These are phyloP conservation scores for Dicyrtomina minuta DNA, from an alignment of 2,888 invertebrate species.

Conservation along the genomic window DNA sequence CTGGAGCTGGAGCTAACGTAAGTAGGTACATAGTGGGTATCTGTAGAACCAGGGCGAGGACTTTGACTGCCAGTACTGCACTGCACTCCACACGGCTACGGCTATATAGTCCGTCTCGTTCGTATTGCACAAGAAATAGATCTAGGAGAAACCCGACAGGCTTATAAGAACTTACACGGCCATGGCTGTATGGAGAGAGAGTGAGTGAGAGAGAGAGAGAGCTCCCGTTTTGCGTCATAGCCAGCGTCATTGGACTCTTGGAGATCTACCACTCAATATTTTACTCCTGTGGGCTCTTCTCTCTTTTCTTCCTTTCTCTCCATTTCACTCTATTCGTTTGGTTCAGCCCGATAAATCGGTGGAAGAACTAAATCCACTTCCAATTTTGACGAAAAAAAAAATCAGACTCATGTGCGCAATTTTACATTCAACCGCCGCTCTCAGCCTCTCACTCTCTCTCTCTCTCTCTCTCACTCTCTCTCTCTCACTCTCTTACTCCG, in stretches of 20 bases:
- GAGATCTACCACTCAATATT: conserved; percentile 34
- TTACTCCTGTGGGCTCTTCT: conserved; percentile 21
- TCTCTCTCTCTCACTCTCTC: conserved; percentile 5
- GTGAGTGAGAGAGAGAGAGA: conserved; percentile 25
- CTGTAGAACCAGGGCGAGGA: too few relatives aligned
- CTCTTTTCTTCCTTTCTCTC: conserved; percentile 12
- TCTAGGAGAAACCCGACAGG: too few relatives aligned
- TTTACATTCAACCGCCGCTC: conserved; percentile 1
- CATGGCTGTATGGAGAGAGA: conserved; percentile 9
- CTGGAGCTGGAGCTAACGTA: too few relatives aligned
- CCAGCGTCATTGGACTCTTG: conserved; percentile 24
- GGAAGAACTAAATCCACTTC: neutral
- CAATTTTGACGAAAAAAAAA: neutral
- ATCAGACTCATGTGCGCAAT: conserved; percentile 10
- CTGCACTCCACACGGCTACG: too few relatives aligned
- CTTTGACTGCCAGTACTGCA: too few relatives aligned
- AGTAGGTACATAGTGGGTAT: too few relatives aligned
- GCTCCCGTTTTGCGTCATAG: conserved; percentile 31
- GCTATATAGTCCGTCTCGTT: too few relatives aligned
- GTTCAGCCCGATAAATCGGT: neutral
- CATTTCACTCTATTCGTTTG: neutral
- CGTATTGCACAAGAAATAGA: too few relatives aligned
- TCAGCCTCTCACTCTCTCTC: neutral
- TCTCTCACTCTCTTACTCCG: neutral
- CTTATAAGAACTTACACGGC: too few relatives aligned